Percentiles rank a stretch among this genome's conserved stretches.
Evolutionary conservation across 2,113 vertebrate genomes (phyloP).

Genomic region (Sakesphorus luctuosus): DNA sequence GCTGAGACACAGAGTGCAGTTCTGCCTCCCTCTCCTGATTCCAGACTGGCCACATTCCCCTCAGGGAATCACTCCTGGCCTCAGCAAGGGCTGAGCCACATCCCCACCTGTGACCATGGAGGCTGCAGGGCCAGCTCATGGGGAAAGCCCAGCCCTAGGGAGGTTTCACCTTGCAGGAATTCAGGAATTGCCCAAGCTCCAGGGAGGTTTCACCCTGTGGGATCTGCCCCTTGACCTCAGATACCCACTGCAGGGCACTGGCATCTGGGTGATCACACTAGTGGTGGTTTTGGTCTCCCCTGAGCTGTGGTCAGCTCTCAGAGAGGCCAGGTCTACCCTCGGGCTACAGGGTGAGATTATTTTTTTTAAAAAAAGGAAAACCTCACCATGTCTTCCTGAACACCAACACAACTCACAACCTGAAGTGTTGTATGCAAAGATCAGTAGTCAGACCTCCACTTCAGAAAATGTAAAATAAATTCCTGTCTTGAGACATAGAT

Average conservation of each 20-base stretch:
- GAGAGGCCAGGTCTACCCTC: not conserved
- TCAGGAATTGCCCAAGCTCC: not conserved
- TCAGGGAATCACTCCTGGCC: not conserved
- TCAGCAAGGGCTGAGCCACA: rapidly evolving
- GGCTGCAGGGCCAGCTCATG: not conserved
- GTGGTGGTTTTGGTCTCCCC: not conserved
- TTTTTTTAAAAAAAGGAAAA: not conserved
- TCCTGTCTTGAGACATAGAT: rapidly evolving
- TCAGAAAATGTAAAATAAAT: not conserved
- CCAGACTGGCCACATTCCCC: not conserved
- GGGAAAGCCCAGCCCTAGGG: not conserved
- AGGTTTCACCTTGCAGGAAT: not conserved
- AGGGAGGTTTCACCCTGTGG: not conserved
- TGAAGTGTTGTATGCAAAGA: rapidly evolving
- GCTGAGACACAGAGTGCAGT: not conserved
- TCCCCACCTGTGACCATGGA: rapidly evolving
- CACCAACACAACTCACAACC: rapidly evolving
- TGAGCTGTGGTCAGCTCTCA: not conserved
- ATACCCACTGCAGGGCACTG: not conserved
- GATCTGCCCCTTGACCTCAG: not conserved
- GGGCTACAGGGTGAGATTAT: rapidly evolving
- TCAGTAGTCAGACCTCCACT: not conserved
- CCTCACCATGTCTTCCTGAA: not conserved
- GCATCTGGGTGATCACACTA: not conserved
- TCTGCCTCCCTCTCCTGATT: not conserved